Evolutionary conservation across 1,140 invertebrate species (phyloP).

Genomic region (Leptinotarsa undecemlineata): DNA sequence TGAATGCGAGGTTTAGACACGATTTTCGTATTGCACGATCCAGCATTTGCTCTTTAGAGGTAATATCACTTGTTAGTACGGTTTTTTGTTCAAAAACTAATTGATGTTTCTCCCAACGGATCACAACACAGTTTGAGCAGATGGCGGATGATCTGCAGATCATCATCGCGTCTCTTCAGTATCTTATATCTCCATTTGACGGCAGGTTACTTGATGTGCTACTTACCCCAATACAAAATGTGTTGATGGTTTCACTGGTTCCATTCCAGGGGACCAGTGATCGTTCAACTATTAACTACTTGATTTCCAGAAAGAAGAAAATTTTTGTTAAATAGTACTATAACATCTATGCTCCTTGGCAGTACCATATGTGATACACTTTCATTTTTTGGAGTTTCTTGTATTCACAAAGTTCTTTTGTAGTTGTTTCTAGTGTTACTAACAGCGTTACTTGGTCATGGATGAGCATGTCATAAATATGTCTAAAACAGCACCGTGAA

Average conservation of each 20-base stretch:
- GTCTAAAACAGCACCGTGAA: too few relatives aligned
- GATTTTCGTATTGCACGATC: conserved; percentile 19
- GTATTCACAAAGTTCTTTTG: too few relatives aligned
- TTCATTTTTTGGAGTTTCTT: too few relatives aligned
- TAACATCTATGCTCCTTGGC: too few relatives aligned
- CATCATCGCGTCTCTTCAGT: not conserved
- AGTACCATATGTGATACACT: too few relatives aligned
- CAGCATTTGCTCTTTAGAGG: conserved; percentile 24
- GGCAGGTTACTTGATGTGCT: not conserved
- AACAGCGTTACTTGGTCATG: too few relatives aligned
- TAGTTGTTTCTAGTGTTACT: too few relatives aligned
- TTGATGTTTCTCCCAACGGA: not conserved
- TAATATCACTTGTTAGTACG: not conserved
- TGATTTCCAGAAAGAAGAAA: too few relatives aligned
- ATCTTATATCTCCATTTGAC: not conserved
- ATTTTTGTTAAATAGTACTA: too few relatives aligned
- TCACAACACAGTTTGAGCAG: not conserved
- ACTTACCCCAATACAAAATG: not conserved
- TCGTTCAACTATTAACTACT: too few relatives aligned
- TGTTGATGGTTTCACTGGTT: not conserved
- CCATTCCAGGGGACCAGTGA: not conserved
- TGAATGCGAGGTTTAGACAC: conserved; percentile 15
- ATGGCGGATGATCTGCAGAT: not conserved
- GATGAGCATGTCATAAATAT: too few relatives aligned
- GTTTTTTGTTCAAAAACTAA: too few relatives aligned